Evolutionary conservation across 2,797 vertebrate genomes (phyloP), one percentile per base, ranked within the genome.

Genomic region (Brotula barbata): DNA sequence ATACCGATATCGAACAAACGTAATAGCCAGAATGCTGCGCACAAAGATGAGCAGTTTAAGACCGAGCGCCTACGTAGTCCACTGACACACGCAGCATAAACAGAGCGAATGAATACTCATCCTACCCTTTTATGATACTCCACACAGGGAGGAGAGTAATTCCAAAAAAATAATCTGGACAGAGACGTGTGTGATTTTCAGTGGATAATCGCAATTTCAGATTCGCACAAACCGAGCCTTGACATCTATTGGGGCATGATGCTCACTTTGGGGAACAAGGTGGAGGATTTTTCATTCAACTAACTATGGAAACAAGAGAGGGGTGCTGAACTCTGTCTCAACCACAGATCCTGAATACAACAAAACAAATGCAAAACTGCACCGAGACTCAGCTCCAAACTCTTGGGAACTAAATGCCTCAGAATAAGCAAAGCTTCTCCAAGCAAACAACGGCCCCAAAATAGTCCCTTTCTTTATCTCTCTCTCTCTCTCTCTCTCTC

Each of bases 391-490:
- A 50, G 86, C 78, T 77, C 76, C 74, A 73, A 87, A 83, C 90
- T 91, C 89, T 83, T 90, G 89, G 90, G 89, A 91, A 92, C 83
- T 36, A 78, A 69, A 64, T 70, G 85, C 84, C 80, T 88, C 68
- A 71, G 83, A 89, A 90, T 85, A 88, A 86, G 87, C 87, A 86
- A 85, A 68, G 78, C 89, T 78, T 87, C 86, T 89, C 79, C 81
- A 84, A 89, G 88, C 89, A 91, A 92, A 91, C 89, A 91, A 85
- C 81, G 57, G 80, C 75, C 89, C 84, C 77, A 89, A 90, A 91
- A 92, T 92, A 92, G 87, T 85, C 74, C 64, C 78, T 85, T 78
- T 80, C 83, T 83, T 88, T 84, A 83, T 89, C 85, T 86, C 73
- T 55, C 75, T 59, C 73, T 82, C 77, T 76, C 73, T 64, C 80